Percentiles rank a stretch among this genome's conserved stretches.
Conservation (phyloP, 2,888 invertebrate species). For the Notodonta dromedarius region DNA sequence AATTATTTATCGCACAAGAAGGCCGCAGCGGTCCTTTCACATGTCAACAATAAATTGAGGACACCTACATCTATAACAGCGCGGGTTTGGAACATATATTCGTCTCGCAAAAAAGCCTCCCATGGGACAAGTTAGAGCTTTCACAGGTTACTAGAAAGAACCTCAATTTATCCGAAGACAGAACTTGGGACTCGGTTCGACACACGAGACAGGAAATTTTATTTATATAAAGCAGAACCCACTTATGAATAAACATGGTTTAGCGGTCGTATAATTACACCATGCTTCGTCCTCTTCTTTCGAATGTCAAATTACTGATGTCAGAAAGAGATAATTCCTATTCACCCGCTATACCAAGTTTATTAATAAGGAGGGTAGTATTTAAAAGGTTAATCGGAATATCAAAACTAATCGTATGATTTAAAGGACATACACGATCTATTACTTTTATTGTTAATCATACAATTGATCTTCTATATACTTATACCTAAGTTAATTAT, state of each 20-base stretch:
- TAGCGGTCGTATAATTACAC: no score
- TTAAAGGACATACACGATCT: not conserved
- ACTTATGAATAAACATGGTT: no score
- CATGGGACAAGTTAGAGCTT: constrained; percentile 42
- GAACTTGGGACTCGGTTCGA: constrained; percentile 10
- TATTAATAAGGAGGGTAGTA: no score
- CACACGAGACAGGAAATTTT: not conserved
- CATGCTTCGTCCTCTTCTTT: no score
- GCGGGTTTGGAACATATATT: constrained; percentile 40
- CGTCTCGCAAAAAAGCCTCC: constrained; percentile 41
- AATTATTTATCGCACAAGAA: constrained; percentile 33
- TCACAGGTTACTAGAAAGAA: constrained; percentile 34
- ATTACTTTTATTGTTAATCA: no score
- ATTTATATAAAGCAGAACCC: not conserved
- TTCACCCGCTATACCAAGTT: no score
- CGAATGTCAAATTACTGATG: no score
- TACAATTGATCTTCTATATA: no score
- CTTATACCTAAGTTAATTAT: no score
- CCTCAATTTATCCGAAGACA: constrained; percentile 30
- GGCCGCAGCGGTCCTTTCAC: constrained; percentile 26
- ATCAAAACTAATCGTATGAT: not conserved
- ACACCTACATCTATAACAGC: constrained; percentile 39
- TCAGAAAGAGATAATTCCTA: no score
- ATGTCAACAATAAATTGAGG: constrained; percentile 48
- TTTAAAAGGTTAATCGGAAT: not conserved